Evolutionary conservation across 2,888 invertebrate species (phyloP), one percentile per base, ranked within the genome.

Genomic region (Falcaria lacertinaria): DNA sequence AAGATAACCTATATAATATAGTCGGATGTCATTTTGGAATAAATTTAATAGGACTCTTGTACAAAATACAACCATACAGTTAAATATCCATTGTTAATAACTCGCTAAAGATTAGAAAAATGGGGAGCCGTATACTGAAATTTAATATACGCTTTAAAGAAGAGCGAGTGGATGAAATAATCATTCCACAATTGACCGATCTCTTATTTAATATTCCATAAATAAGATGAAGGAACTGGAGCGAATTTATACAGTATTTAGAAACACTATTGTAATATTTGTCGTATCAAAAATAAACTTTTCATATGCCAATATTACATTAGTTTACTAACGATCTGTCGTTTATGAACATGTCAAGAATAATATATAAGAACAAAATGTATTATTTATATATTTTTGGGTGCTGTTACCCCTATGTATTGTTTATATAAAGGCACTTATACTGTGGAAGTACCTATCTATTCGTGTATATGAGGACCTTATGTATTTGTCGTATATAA

Each of bases 251-350:
- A 48, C 47, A 57, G 46, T 45, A 38, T 43, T 44, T 42, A 45
- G 46, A 33, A 52, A 41, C 47, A 41, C 47, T 52, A 41, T 46
- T 48, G 43, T 44, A 44, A 56, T 41, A 47, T 49, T 54, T 52
- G 28, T 2, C 6, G 2, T 28, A 28, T 28, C 1, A 28, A 28
- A 28, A 22, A 22, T 22, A 2, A 11, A 28, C 11, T 2, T 11
- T 0, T 11, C 7, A 28, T 28, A 28, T 11, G 28, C 45, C 50
- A 50, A 49, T 43, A 37, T 34, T 15, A 8, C 4, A 16, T 14
- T 52, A 54, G 11, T 28, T 28, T 28, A 28, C 7, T 11, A 28
- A 28, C 3, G 28, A 28, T 28, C 28, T 28, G n/a, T n/a, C n/a
- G n/a, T n/a, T n/a, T n/a, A n/a, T n/a, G n/a, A n/a, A n/a, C n/a